Evolutionary conservation across 2,113 vertebrate species (phyloP), one percentile per base, ranked within the genome.

Genomic region (Nycticebus coucang): DNA sequence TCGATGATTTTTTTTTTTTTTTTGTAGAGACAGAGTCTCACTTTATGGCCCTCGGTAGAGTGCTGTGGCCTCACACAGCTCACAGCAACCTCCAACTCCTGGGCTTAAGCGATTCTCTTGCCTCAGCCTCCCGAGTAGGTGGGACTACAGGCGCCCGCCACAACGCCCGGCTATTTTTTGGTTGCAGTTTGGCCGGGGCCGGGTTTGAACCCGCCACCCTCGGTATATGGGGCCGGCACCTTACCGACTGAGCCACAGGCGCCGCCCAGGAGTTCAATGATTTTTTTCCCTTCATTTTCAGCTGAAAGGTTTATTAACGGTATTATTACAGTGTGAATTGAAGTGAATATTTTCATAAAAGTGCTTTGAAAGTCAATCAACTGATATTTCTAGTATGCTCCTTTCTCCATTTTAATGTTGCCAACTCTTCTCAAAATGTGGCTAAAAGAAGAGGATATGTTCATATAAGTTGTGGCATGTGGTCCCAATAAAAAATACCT

Each of bases 251-350:
- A n/a, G n/a, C n/a, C n/a, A n/a, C n/a, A n/a, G n/a, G n/a, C n/a
- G n/a, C n/a, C n/a, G n/a, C n/a, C n/a, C n/a, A 66, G 13, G n/a
- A 85, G 12, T 64, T 88, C 22, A 79, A 2, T 37, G 12, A 66
- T 77, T 96, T 80, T 85, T 88, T 57, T 75, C 41, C 59, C 33
- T 71, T 94, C 22, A 88, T 91, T 85, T 85, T 84, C 37, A 91
- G 4, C 17, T 88, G 1, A 30, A 66, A 24, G 41, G 68, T 59
- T 93, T 90, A 87, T 93, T 82, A 89, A 88, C 22, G 15, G 0
- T 69, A 77, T 15, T 3, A 0, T 78, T 35, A 62, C 35, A 33
- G 7, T 85, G 88, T 85, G 41, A 92, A 85, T 24, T 69, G 33
- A 77, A 95, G 87, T 75, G 50, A 71, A 78, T 85, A 57, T 93